phyloP scores from a whole-genome alignment of 2,797 vertebrate species.

The Chromobotia macracanthus region DNA sequence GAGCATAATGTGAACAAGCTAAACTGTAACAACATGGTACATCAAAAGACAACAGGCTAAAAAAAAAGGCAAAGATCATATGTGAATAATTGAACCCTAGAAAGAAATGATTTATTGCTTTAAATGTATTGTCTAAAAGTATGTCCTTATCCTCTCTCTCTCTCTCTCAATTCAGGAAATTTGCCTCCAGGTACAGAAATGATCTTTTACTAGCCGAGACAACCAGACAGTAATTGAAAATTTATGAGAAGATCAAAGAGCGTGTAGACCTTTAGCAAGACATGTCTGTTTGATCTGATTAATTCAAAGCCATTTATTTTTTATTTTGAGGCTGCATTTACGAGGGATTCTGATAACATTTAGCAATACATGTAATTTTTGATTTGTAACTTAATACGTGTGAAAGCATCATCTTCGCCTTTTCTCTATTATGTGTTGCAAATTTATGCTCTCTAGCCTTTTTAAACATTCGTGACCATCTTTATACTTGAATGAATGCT shows the following conservation, averaged over 20 bases:
- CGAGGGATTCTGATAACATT: background rate
- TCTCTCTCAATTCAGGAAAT: conserved; percentile 4
- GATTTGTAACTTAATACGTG: background rate
- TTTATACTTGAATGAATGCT: conserved; percentile 11
- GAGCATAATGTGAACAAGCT: conserved; percentile 47
- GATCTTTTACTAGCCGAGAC: conserved; percentile 9
- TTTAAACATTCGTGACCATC: background rate
- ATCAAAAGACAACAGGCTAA: conserved; percentile 32
- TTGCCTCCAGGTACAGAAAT: conserved; percentile 8
- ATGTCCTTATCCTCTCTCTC: background rate
- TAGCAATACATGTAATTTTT: background rate
- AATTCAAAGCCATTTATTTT: conserved; percentile 12
- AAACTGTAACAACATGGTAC: conserved; percentile 10
- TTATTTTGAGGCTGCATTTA: conserved; percentile 25
- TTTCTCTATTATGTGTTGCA: background rate
- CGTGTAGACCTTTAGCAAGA: conserved; percentile 27
- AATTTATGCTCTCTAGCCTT: conserved; percentile 23
- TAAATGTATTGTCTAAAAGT: background rate
- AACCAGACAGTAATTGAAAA: conserved; percentile 49
- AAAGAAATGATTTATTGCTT: background rate
- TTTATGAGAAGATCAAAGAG: conserved; percentile 35
- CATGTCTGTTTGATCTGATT: conserved; percentile 35
- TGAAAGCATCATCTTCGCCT: background rate
- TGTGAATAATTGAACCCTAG: conserved; percentile 5
- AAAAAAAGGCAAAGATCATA: background rate